phyloP scores from a whole-genome alignment of 2,888 invertebrate species.

The Drosophila mercatorum region DNA sequence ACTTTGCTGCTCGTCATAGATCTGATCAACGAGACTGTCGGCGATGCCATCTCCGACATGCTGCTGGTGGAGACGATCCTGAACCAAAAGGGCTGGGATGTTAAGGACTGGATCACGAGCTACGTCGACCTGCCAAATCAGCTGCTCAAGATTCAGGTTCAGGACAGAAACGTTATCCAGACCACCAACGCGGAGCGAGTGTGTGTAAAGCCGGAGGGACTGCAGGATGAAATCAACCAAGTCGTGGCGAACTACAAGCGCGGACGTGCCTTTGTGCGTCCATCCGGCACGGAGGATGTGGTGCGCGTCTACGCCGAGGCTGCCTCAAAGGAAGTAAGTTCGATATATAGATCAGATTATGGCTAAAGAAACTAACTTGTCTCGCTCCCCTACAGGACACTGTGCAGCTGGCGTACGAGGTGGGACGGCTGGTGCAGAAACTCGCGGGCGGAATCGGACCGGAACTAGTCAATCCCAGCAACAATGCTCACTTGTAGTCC shows the following conservation, averaged over 20 bases:
- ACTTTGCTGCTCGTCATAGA: conserved; percentile 90
- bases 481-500: conserved; percentile 81
- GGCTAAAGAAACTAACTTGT: neutral
- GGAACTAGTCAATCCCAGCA: conserved; percentile 85
- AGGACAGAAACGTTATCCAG: conserved; percentile 93
- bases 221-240: conserved; percentile 92
- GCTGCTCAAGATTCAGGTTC: conserved; percentile 94
- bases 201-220: conserved; percentile 91
- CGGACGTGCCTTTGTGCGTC: conserved; percentile 95
- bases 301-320: conserved; percentile 98
- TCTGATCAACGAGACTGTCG: conserved; percentile 96
- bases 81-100: conserved; percentile 91
- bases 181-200: conserved; percentile 95
- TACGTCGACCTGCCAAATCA: conserved; percentile 95
- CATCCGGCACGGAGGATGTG: conserved; percentile 99
- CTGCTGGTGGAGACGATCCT: conserved; percentile 96
- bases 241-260: conserved; percentile 88
- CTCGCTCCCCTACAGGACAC: conserved; percentile 85
- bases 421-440: conserved; percentile 90
- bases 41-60: conserved; percentile 98
- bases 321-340: conserved; percentile 87
- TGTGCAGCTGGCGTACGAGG: conserved; percentile 90
- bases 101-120: conserved; percentile 91
- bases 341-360: too few relatives aligned
- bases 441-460: conserved; percentile 92